phyloP scores from a whole-genome alignment of 2,888 invertebrate species.

The Parnassius mnemosyne region DNA sequence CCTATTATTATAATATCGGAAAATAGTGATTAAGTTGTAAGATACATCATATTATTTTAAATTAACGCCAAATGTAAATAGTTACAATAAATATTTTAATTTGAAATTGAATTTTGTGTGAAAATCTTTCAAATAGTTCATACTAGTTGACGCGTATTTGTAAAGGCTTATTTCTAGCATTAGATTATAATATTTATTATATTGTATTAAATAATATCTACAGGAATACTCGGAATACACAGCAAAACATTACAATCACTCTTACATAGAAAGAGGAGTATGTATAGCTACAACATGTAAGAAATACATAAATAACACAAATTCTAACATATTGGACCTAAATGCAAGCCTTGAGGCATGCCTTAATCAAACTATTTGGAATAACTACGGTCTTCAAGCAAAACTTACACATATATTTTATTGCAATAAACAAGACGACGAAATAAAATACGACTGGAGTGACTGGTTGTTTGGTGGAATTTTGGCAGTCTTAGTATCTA shows the following conservation, averaged over 20 bases:
- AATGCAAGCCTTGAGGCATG: conserved; percentile 36
- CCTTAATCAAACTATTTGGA: conserved; percentile 35
- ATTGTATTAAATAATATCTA: conserved; percentile 7
- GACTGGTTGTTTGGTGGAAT: conserved; percentile 18
- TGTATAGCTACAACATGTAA: conserved; percentile 38
- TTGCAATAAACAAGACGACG: conserved; percentile 25
- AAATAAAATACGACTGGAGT: not conserved
- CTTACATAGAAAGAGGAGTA: conserved; percentile 38
- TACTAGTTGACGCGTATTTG: not conserved
- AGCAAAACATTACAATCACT: conserved; percentile 41
- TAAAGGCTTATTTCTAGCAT: not conserved
- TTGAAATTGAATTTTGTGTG: no score
- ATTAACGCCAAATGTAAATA: no score
- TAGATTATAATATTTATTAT: not conserved
- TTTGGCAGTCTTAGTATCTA: conserved; percentile 22
- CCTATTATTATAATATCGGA: no score
- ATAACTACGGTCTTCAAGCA: conserved; percentile 35
- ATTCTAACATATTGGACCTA: conserved; percentile 26
- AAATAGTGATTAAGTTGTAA: no score
- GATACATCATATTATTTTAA: no score
- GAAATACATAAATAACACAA: conserved; percentile 11
- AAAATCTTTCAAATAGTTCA: no score
- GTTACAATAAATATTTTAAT: no score
- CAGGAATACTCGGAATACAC: conserved; percentile 39
- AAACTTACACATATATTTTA: conserved; percentile 29